A percentile compares a stretch with the other conserved stretches of the same genome.
phyloP scores from a whole-genome alignment of 2,888 invertebrate species.

The Chymomyza amoena region DNA sequence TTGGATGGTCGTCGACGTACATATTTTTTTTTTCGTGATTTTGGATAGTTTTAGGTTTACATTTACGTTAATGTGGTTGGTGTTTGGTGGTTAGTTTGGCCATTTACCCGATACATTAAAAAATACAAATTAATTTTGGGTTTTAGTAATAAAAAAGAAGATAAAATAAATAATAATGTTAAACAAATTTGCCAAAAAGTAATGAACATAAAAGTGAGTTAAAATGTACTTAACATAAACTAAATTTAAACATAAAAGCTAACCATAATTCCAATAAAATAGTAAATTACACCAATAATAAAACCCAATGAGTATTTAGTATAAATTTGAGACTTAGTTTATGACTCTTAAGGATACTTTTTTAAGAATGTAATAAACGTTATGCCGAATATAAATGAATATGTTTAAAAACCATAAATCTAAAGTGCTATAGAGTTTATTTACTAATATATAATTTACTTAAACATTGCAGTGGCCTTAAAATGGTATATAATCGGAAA shows the following conservation, averaged over 20 bases:
- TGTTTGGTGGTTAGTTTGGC: constrained; percentile 48
- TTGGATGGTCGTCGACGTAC: constrained; percentile 36
- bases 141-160: constrained; percentile 3
- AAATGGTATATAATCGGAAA: too few relatives aligned
- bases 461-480: too few relatives aligned
- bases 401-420: too few relatives aligned
- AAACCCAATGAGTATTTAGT: background rate
- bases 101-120: constrained; percentile 56
- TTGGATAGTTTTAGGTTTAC: constrained; percentile 28
- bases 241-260: constrained; percentile 38
- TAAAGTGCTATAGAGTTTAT: too few relatives aligned
- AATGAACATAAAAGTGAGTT: constrained; percentile 29
- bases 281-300: background rate
- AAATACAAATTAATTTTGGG: constrained; percentile 22
- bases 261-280: constrained; percentile 10
- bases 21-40: constrained; percentile 7
- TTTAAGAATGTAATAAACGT: too few relatives aligned
- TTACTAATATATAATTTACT: too few relatives aligned
- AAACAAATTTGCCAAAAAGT: constrained; percentile 41
- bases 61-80: constrained; percentile 31
- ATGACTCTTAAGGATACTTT: too few relatives aligned
- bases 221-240: constrained; percentile 21
- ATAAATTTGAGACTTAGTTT: background rate
- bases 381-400: too few relatives aligned
- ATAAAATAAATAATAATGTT: constrained; percentile 30